These are phyloP conservation scores for Thaumetopoea pityocampa DNA, from an alignment of 1,140 invertebrate genomes.

Conservation along the genomic window DNA sequence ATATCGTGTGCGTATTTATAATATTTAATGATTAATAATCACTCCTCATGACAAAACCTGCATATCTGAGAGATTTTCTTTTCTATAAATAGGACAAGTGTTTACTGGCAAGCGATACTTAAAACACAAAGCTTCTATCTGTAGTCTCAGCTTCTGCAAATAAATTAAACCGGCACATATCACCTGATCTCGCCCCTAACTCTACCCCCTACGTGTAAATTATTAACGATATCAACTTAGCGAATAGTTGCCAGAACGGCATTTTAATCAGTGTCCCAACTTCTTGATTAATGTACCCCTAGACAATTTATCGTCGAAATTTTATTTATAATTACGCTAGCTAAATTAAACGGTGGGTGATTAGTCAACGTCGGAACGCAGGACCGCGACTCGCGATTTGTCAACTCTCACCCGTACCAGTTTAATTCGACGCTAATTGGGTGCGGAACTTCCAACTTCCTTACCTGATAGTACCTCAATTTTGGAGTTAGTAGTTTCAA, in stretches of 20 bases:
- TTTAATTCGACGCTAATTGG: constrained; percentile 69
- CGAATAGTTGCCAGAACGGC: constrained; percentile 73
- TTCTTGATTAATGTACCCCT: constrained; percentile 75
- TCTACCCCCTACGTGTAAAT: constrained; percentile 51
- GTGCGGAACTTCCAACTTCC: constrained; percentile 57
- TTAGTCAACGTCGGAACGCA: constrained; percentile 66
- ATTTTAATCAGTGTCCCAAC: constrained; percentile 78
- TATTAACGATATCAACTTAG: constrained; percentile 68
- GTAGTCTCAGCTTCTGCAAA: constrained; percentile 5
- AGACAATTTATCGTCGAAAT: constrained; percentile 72
- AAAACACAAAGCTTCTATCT: constrained; percentile 2
- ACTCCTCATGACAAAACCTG: too few species aligned
- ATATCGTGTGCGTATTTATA: too few species aligned
- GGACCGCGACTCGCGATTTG: constrained; percentile 64
- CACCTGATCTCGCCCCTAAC: constrained; percentile 46
- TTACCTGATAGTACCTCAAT: constrained; percentile 53
- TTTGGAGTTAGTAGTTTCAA: constrained; percentile 38
- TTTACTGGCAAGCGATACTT: too few species aligned
- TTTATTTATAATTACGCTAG: constrained; percentile 73
- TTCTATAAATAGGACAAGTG: too few species aligned
- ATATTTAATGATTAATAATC: too few species aligned
- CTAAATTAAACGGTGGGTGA: constrained; percentile 67
- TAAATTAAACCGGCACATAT: constrained; percentile 25
- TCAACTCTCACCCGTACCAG: constrained; percentile 50
- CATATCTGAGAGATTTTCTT: too few species aligned